Conservation (phyloP, 2,888 invertebrate species). For the Scaptomyza tumidula region DNA sequence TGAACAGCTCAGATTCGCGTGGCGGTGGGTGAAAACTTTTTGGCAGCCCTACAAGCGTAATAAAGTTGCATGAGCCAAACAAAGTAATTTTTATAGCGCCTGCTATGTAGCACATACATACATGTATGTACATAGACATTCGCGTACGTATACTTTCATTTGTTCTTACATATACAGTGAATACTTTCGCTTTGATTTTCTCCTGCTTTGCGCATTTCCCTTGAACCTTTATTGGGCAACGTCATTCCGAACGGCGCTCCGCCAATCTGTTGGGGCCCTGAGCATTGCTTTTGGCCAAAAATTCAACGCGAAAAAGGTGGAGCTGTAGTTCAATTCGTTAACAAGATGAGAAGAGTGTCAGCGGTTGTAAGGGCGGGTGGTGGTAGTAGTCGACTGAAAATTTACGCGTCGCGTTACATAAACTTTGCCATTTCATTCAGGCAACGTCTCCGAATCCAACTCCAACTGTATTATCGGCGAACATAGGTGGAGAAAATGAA, state of each 20-base stretch:
- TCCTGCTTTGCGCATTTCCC: slow-evolving; percentile 30
- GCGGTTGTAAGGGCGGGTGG: neutral
- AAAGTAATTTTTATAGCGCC: slow-evolving; percentile 76
- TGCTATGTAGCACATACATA: slow-evolving; percentile 24
- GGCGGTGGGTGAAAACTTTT: slow-evolving; percentile 64
- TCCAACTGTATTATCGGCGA: neutral
- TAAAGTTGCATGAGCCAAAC: slow-evolving; percentile 78
- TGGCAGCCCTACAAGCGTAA: slow-evolving; percentile 60
- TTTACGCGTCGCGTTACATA: slow-evolving; percentile 72
- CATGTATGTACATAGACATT: slow-evolving; percentile 3
- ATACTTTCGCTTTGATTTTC: slow-evolving; percentile 50
- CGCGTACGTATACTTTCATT: slow-evolving; percentile 10
- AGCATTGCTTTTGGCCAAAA: slow-evolving; percentile 38
- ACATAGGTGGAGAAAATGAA: neutral
- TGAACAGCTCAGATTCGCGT: slow-evolving; percentile 51
- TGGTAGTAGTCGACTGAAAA: slow-evolving; percentile 55
- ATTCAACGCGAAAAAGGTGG: slow-evolving; percentile 72
- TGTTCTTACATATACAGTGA: slow-evolving; percentile 41
- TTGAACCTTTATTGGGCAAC: slow-evolving; percentile 51
- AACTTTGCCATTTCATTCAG: slow-evolving; percentile 68
- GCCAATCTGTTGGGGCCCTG: slow-evolving; percentile 63
- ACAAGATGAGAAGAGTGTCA: slow-evolving; percentile 36
- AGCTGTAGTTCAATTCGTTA: slow-evolving; percentile 78
- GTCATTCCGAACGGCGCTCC: slow-evolving; percentile 50
- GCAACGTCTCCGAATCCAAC: slow-evolving; percentile 20